Conservation (phyloP, 2,797 vertebrate genomes). For the Myotis vivesi region DNA sequence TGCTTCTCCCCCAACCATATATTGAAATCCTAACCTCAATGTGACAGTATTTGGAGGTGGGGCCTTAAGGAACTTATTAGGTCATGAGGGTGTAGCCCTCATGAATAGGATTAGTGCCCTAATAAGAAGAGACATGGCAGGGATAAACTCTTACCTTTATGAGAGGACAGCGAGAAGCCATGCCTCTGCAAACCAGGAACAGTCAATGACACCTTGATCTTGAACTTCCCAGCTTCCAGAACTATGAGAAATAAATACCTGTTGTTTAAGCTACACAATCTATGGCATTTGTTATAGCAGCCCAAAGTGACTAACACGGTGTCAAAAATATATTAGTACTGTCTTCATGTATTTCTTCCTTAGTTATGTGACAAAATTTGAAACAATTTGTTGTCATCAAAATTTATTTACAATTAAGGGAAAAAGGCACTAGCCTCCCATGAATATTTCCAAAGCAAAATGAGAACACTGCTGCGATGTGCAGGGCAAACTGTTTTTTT, state of each 20-base stretch:
- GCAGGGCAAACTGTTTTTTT: neutral
- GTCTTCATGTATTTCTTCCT: neutral
- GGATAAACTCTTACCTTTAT: neutral
- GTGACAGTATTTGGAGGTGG: neutral
- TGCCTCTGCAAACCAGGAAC: neutral
- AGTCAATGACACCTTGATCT: neutral
- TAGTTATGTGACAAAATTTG: neutral
- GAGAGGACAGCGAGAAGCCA: neutral
- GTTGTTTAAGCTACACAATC: neutral
- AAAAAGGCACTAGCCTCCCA: neutral
- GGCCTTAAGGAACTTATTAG: neutral
- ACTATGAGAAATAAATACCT: neutral
- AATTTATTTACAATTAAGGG: neutral
- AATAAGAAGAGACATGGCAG: neutral
- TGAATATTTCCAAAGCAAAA: neutral
- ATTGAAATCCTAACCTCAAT: neutral
- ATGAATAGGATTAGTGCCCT: neutral
- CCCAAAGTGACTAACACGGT: neutral
- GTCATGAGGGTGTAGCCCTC: neutral
- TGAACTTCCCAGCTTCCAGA: neutral
- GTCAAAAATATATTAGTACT: neutral
- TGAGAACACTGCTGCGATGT: neutral
- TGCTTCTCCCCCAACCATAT: neutral
- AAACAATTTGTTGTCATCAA: neutral
- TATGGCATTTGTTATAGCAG: neutral